Percentiles rank a stretch among this genome's conserved stretches.
phyloP scores from a whole-genome alignment of 2,888 invertebrate species.

The Nipponacmea schrenckii region DNA sequence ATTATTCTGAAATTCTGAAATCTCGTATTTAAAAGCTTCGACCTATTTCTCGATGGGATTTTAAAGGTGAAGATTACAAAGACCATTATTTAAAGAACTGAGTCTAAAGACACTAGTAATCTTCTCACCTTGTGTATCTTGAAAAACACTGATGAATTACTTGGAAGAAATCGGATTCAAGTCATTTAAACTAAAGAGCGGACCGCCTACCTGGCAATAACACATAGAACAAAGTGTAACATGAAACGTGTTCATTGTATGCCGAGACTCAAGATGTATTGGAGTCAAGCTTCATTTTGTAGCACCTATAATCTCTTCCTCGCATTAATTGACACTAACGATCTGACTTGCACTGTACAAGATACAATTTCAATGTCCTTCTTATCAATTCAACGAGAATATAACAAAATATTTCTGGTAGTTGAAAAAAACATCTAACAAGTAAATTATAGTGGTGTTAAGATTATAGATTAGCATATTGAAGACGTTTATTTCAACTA shows the following conservation, averaged over 20 bases:
- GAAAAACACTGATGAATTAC: constrained; percentile 1
- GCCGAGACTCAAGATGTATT: neutral
- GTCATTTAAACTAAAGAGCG: neutral
- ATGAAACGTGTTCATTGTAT: neutral
- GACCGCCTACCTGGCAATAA: constrained; percentile 4
- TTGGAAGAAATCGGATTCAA: neutral
- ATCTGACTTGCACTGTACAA: constrained; percentile 5
- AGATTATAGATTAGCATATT: constrained; percentile 8
- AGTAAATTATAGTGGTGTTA: neutral
- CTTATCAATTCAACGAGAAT: neutral
- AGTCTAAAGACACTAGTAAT: neutral
- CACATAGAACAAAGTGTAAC: constrained; percentile 1
- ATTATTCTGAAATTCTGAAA: too few relatives aligned
- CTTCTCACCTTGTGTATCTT: neutral
- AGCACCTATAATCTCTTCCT: neutral
- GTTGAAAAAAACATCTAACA: neutral
- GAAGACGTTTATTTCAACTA: neutral
- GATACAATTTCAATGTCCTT: constrained; percentile 8
- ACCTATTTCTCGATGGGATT: too few relatives aligned
- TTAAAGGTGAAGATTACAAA: too few relatives aligned
- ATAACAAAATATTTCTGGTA: neutral
- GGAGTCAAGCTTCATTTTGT: neutral
- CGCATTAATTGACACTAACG: constrained; percentile 2
- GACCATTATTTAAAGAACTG: neutral
- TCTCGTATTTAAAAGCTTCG: too few relatives aligned